Evolutionary conservation across 2,797 vertebrate species (phyloP).

Genomic region (Anguilla anguilla): DNA sequence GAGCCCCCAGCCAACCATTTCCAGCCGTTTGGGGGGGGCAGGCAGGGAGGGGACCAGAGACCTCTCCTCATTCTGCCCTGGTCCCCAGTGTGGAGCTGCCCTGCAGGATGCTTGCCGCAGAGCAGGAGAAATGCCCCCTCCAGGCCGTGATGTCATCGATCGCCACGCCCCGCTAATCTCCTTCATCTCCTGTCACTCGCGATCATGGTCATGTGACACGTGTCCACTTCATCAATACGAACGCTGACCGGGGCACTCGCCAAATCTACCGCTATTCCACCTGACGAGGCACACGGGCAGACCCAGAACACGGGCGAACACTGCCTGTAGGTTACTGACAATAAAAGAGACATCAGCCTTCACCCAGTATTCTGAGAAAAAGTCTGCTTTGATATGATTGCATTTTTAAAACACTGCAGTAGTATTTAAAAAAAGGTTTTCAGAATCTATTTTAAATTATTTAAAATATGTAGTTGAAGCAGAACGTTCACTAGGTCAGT

Average conservation of each 20-base stretch:
- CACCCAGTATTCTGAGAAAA: no score
- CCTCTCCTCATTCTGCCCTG: not conserved
- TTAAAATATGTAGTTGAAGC: no score
- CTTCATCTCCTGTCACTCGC: not conserved
- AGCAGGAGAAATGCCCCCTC: not conserved
- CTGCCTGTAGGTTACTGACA: no score
- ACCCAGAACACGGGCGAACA: not conserved
- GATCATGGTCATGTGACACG: not conserved
- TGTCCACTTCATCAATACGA: not conserved
- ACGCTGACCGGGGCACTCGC: not conserved
- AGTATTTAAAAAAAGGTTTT: no score
- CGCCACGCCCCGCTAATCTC: not conserved
- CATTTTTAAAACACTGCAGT: no score
- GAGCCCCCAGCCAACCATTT: conserved; percentile 52
- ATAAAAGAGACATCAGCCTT: no score
- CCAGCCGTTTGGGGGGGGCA: not conserved
- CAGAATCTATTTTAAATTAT: no score
- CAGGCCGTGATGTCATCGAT: not conserved
- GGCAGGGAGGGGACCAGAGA: not conserved
- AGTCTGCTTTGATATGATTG: no score
- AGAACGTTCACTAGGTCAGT: no score
- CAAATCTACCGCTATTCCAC: not conserved
- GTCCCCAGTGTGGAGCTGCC: not conserved
- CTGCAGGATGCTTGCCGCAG: not conserved
- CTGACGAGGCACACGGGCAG: not conserved